Evolutionary conservation across 1,140 invertebrate genomes (phyloP), one percentile per base, ranked within the genome.

Genomic region (Psix sp.): DNA sequence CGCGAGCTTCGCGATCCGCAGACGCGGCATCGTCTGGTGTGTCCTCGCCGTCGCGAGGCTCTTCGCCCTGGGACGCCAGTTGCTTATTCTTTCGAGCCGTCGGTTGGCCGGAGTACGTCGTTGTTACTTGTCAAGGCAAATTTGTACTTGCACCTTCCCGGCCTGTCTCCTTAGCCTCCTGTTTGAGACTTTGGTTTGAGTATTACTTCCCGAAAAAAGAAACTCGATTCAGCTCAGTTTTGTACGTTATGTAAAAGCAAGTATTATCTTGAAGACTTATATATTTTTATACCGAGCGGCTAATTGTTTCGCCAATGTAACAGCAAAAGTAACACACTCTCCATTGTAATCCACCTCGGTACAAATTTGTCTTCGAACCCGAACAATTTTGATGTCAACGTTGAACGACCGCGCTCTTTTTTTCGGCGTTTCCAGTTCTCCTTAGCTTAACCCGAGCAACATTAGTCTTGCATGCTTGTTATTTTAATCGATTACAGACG

Each of bases 111-210:
- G 15, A 3, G 48, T 2, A 14, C 60, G 60, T 65, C 60, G 60
- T 65, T 56, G 62, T 66, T 66, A 56, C 56, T 20, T 9, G 0
- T 21, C n/a, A 42, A 49, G 62, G 49, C 49, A 48, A 66, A 66
- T 66, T 66, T 56, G 51, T 42, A 56, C 33, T n/a, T n/a, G 7
- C 6, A n/a, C 7, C 20, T 13, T 33, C n/a, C 6, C 15, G 7
- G 33, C 13, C 13, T 13, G 21, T 24, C 7, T 24, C 7, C 3
- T 4, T 24, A 24, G 7, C 3, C 3, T 24, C 3, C 21, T 4
- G 21, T 7, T 24, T 24, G 3, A 24, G 7, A 24, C 7, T 24
- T 24, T 24, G 7, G n/a, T n/a, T n/a, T n/a, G n/a, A n/a, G n/a
- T n/a, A n/a, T n/a, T n/a, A n/a, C n/a, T n/a, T n/a, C n/a, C n/a